phyloP scores from a whole-genome alignment of 1,140 invertebrate genomes.

The Musca domestica region DNA sequence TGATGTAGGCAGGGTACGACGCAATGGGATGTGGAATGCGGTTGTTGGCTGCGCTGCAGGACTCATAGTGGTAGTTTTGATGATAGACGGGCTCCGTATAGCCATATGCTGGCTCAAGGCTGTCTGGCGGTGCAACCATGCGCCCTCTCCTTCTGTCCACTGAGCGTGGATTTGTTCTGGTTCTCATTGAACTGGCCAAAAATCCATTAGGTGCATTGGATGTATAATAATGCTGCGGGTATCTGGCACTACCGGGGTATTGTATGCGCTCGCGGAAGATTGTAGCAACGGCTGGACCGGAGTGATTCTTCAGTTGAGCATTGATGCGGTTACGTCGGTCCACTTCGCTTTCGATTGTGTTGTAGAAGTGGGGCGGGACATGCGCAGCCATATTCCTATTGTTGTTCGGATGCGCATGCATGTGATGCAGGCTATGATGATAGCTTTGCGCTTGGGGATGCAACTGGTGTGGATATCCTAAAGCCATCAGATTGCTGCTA shows the following conservation, averaged over 20 bases:
- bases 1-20: slow-evolving; percentile 36
- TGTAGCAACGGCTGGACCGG: slow-evolving; percentile 37
- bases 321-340: slow-evolving; percentile 51
- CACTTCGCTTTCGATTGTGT: slow-evolving; percentile 49
- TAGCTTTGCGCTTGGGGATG: slow-evolving; percentile 9
- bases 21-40: slow-evolving; percentile 24
- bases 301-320: slow-evolving; percentile 41
- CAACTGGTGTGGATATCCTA: slow-evolving; percentile 35
- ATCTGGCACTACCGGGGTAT: slow-evolving; percentile 31
- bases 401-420: slow-evolving; percentile 21
- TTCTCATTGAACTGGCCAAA: slow-evolving; percentile 41
- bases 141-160: slow-evolving; percentile 57
- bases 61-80: slow-evolving; percentile 66
- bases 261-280: slow-evolving; percentile 49
- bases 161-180: slow-evolving; percentile 58
- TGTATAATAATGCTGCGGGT: slow-evolving; percentile 37
- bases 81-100: slow-evolving; percentile 59
- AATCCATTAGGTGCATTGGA: slow-evolving; percentile 36
- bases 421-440: slow-evolving; percentile 25
- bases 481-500: slow-evolving; percentile 48
- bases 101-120: slow-evolving; percentile 42
- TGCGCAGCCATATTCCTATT: slow-evolving; percentile 22
- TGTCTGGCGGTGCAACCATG: slow-evolving; percentile 33
- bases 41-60: slow-evolving; percentile 55
- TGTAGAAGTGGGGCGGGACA: slow-evolving; percentile 44